These are phyloP conservation scores for Scolopax bukidnonensis DNA, from an alignment of 2,797 vertebrate genomes.

Conservation along the genomic window DNA sequence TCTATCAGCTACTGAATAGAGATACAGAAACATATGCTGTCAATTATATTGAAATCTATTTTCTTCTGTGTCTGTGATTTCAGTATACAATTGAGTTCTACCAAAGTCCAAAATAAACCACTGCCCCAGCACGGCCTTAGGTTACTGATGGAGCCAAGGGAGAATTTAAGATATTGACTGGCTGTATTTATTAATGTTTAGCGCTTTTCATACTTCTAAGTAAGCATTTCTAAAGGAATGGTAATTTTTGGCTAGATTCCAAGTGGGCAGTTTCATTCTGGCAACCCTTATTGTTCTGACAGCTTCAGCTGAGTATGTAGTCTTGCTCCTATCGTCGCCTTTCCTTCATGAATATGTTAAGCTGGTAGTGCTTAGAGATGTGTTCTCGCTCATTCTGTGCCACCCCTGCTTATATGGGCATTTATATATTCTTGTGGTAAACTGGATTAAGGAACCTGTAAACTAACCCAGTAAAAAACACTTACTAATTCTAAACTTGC, in stretches of 20 bases:
- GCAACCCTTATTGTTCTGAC: constrained; percentile 50
- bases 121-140: neutral
- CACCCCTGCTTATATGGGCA: neutral
- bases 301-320: constrained; percentile 37
- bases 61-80: constrained; percentile 25
- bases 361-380: neutral
- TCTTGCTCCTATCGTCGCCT: constrained; percentile 20
- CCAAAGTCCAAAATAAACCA: constrained; percentile 7
- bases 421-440: neutral
- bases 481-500: neutral
- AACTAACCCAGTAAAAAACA: neutral
- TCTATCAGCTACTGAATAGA: constrained; percentile 54
- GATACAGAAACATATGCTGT: constrained; percentile 60
- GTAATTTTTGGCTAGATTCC: constrained; percentile 11
- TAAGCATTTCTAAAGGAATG: constrained; percentile 47
- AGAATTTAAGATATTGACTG: constrained; percentile 2
- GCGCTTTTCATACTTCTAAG: constrained; percentile 14
- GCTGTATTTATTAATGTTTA: constrained; percentile 40
- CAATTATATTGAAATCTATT: constrained; percentile 54
- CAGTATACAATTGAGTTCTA: neutral
- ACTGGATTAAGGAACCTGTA: constrained; percentile 1
- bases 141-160: neutral
- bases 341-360: constrained; percentile 64
- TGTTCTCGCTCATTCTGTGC: neutral
- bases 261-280: constrained; percentile 54